Evolutionary conservation across 2,113 vertebrate genomes (phyloP).

Genomic region (Pandion haliaetus): DNA sequence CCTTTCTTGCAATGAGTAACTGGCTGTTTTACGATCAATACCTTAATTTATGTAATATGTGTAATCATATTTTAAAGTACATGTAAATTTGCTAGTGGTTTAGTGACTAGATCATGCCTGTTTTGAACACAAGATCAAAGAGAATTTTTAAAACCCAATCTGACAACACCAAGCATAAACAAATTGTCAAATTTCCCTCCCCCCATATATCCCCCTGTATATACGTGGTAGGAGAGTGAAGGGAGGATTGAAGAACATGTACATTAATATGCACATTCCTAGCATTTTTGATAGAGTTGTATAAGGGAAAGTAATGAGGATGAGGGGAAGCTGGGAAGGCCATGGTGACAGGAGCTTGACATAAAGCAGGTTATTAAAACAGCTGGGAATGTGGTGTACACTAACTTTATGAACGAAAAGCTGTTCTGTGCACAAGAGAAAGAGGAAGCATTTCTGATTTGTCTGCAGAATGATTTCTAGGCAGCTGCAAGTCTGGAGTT

Average conservation of each 20-base stretch:
- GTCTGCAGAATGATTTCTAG: background rate
- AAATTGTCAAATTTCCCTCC: background rate
- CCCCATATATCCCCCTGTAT: accelerated
- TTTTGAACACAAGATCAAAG: slow-evolving; percentile 5
- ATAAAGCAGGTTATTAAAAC: background rate
- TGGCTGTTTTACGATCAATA: slow-evolving; percentile 30
- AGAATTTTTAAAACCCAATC: background rate
- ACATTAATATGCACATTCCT: background rate
- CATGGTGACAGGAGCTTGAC: background rate
- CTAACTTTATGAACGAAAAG: background rate
- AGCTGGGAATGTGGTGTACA: background rate
- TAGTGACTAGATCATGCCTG: background rate
- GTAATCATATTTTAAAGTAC: background rate
- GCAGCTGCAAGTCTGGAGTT: background rate
- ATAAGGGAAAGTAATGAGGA: background rate
- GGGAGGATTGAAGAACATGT: background rate
- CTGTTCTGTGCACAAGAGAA: background rate
- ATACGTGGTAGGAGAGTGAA: background rate
- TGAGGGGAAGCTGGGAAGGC: background rate
- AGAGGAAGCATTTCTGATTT: background rate
- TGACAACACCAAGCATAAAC: background rate
- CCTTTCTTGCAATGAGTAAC: background rate
- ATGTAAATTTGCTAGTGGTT: background rate
- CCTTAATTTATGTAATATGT: background rate
- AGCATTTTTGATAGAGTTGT: background rate